Percentiles rank a stretch among this genome's conserved stretches.
phyloP scores from a whole-genome alignment of 2,797 vertebrate species.

The Paedocypris micromegethes region DNA sequence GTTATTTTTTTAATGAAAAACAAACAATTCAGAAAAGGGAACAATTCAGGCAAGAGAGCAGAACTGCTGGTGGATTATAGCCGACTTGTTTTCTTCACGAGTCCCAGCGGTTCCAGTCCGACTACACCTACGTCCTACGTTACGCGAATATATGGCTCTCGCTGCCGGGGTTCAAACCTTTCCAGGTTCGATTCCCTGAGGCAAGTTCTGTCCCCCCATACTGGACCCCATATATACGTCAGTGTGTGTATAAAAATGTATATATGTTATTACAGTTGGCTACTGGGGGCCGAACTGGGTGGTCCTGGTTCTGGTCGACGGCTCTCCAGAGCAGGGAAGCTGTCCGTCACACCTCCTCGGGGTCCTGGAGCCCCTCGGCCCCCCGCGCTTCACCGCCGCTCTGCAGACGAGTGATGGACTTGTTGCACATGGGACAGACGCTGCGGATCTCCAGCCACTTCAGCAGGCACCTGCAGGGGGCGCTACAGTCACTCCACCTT shows the following conservation, averaged over 20 bases:
- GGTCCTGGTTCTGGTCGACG: neutral
- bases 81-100: slow-evolving; percentile 26
- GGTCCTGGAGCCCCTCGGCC: slow-evolving; percentile 70
- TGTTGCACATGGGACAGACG: slow-evolving; percentile 81
- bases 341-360: slow-evolving; percentile 70
- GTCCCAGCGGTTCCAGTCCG: slow-evolving; percentile 36
- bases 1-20: slow-evolving; percentile 73
- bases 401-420: slow-evolving; percentile 75
- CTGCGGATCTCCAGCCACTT: slow-evolving; percentile 84
- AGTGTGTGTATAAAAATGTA: no score
- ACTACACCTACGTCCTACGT: slow-evolving; percentile 41
- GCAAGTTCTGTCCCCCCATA: slow-evolving; percentile 27
- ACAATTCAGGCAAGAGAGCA: slow-evolving; percentile 55
- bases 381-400: slow-evolving; percentile 66
- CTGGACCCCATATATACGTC: slow-evolving; percentile 27
- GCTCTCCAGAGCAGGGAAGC: neutral
- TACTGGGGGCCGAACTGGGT: slow-evolving; percentile 28
- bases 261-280: slow-evolving; percentile 22
- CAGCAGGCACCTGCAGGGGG: slow-evolving; percentile 70
- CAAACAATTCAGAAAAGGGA: slow-evolving; percentile 69
- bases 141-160: slow-evolving; percentile 8
- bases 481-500: no score
- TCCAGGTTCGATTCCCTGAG: slow-evolving; percentile 70
- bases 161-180: slow-evolving; percentile 20
- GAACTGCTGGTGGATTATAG: slow-evolving; percentile 42